Conservation (phyloP, 2,113 vertebrate species). For the Nesospiza acunhae region DNA sequence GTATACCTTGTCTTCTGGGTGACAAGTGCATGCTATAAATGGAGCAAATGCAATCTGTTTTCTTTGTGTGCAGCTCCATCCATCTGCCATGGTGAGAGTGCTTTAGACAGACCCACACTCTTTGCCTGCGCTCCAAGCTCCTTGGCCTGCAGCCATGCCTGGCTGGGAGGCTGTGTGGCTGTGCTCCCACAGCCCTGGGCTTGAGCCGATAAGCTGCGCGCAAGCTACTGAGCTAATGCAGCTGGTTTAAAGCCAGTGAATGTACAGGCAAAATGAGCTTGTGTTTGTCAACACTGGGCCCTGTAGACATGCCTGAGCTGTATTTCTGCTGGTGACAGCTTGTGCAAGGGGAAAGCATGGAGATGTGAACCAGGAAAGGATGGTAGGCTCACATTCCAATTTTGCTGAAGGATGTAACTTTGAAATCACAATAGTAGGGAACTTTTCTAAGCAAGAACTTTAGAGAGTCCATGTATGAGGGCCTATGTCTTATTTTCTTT, state of each 20-base stretch:
- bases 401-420: not conserved
- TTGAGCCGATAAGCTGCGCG: slow-evolving; percentile 40
- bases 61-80: slow-evolving; percentile 47
- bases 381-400: not conserved
- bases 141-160: slow-evolving; percentile 47
- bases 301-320: not conserved
- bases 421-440: not conserved
- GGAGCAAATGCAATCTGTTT: slow-evolving; percentile 39
- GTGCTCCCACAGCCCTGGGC: not conserved
- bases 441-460: not conserved
- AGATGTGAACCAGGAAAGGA: not conserved
- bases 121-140: slow-evolving; percentile 26
- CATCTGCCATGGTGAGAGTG: slow-evolving; percentile 50
- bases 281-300: slow-evolving; percentile 57
- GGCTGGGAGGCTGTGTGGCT: slow-evolving; percentile 40
- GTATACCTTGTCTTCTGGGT: slow-evolving; percentile 10
- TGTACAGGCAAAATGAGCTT: slow-evolving; percentile 28
- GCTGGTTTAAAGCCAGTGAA: slow-evolving; percentile 42
- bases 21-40: not conserved
- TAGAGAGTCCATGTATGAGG: not conserved
- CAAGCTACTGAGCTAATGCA: slow-evolving; percentile 40
- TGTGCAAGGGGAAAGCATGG: not conserved
- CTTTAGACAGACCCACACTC: slow-evolving; percentile 53
- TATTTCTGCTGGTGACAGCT: slow-evolving; percentile 13
- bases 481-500: not conserved